Evolutionary conservation across 2,797 vertebrate genomes (phyloP), one percentile per base, ranked within the genome.

Genomic region (Cheirogaleus major): DNA sequence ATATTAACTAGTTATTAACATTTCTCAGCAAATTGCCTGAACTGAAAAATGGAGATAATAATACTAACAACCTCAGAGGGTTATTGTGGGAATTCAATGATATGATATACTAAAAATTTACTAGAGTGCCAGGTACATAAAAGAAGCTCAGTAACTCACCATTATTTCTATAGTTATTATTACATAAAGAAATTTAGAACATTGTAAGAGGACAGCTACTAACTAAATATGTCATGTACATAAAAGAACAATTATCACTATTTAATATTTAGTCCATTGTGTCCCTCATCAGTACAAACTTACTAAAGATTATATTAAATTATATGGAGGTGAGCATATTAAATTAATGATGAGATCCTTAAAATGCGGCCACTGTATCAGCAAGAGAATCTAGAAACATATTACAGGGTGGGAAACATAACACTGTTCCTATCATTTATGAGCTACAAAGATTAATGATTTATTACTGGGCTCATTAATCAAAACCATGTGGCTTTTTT

Each of bases 391-490:
- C 97, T 94, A 97, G 93, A 86, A 98, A 98, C 97, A 97, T 48
- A 95, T 75, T 57, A 72, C 8, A 11, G 57, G 79, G 79, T 79
- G 35, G 57, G 73, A 84, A 86, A 97, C 76, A 80, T 91, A 98
- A 98, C 97, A 97, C 35, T 95, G 93, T 97, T 98, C 93, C 95
- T 97, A 97, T 98, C 91, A 95, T 97, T 98, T 98, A 97, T 97
- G 94, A 98, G 96, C 95, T 97, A 96, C 98, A 98, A 98, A 98
- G 98, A 99, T 98, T 98, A 98, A 99, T 99, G 98, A 98, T 98
- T 98, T 98, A 98, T 98, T 98, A 98, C 96, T 95, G 92, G 97
- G 97, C 96, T 98, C 98, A 99, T 99, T 99, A 99, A 99, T 99
- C 98, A 99, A 98, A 98, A 98, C 18, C 81, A 13, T 92, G 78